phyloP scores from a whole-genome alignment of 1,140 invertebrate species.

The Diabrotica virgifera region DNA sequence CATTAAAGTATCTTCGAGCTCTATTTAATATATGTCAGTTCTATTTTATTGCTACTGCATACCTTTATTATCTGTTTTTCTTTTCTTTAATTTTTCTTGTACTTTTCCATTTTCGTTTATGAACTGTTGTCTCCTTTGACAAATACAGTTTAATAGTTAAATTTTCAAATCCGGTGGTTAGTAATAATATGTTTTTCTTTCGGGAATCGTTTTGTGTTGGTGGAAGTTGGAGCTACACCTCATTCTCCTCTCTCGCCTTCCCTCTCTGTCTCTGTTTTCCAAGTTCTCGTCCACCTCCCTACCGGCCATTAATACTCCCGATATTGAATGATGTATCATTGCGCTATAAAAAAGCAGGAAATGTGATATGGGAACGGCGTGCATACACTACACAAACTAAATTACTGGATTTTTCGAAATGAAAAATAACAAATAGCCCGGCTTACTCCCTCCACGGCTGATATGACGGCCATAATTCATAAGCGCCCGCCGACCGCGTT shows the following conservation, averaged over 20 bases:
- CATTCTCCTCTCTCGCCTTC: constrained; percentile 6
- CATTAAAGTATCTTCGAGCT: too few species aligned
- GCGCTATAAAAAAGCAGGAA: constrained; percentile 50
- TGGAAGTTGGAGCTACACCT: constrained; percentile 12
- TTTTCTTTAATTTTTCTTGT: too few species aligned
- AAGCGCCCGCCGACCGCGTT: constrained; percentile 28
- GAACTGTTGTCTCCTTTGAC: too few species aligned
- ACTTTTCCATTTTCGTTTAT: too few species aligned
- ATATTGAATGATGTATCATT: constrained; percentile 52
- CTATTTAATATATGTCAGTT: too few species aligned
- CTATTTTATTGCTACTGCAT: too few species aligned
- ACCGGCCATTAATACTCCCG: constrained; percentile 47
- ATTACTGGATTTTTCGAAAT: constrained; percentile 50
- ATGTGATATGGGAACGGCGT: constrained; percentile 47
- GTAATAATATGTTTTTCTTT: too few species aligned
- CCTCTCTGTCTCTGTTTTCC: constrained; percentile 19
- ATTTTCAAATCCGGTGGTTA: too few species aligned
- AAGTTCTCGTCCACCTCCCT: constrained; percentile 5
- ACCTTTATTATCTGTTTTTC: too few species aligned
- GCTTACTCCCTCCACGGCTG: constrained; percentile 42
- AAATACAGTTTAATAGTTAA: too few species aligned
- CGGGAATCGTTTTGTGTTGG: too few species aligned
- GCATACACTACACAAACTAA: constrained; percentile 47
- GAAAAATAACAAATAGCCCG: constrained; percentile 50
- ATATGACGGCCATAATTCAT: constrained; percentile 49